Base-by-base conservation (phyloP, 1,140 invertebrate genomes). In the Penaeus japonicus region DNA sequence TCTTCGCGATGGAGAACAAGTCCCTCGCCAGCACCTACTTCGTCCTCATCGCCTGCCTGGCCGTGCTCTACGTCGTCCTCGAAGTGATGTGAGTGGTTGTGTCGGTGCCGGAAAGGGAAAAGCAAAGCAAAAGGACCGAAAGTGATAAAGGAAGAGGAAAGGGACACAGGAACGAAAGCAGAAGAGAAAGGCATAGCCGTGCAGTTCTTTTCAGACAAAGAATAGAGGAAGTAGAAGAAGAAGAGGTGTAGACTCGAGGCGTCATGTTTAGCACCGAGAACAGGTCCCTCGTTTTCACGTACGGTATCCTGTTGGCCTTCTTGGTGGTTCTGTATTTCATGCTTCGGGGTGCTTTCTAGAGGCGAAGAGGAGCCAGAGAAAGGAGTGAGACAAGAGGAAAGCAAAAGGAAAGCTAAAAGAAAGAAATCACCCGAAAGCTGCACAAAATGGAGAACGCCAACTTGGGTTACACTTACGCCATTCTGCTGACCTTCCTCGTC, bases 21-120 rank as follows among this genome's bases (percentile, higher is more conserved):
- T 88, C 80, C 53, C 80, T 83, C 62, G 81, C 87, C 81, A 88
- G 87, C 81, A 88, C 80, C 62, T 87, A 80, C 32, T 70, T 87
- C 27, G 73, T 73, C 79, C 79, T 88, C 15, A 80, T 88, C 65
- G 77, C 73, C 30, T 85, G 47, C 73, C 84, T 85, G n/a, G 84
- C 70, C 27, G 32, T 85, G 53, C 54, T 85, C n/a, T 85, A 85
- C 73, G 54, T 85, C 54, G 84, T 78, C 47, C 47, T 85, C 27
- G 54, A 55, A 53, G 54, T 78, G 53, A 47, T 85, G 80, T 84
- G 70, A 78, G 39, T 53, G 47, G 22, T 55, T 53, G 18, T 1
- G 54, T 35, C 39, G n/a, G 47, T 47, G 47, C 15, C 24, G 22
- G 24, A 17, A 47, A 82, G 54, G 5, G 54, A 22, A 57, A 57